A percentile compares a stretch with the other conserved stretches of the same genome.
These are phyloP conservation scores for Felis chaus DNA, from an alignment of 2,113 vertebrate genomes.

Conservation along the genomic window DNA sequence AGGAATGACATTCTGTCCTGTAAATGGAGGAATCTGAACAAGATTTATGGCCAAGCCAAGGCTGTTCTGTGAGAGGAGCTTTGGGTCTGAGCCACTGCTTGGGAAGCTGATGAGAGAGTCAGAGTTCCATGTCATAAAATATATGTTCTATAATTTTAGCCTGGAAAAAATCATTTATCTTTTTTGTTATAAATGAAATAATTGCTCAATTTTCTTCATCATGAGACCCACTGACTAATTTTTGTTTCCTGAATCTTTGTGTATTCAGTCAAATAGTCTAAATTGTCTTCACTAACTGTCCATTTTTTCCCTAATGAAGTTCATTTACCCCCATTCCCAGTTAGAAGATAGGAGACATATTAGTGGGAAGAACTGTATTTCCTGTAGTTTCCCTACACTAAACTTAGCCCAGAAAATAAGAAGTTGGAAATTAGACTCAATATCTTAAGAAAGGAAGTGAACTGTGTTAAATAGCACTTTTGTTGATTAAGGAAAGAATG, in stretches of 20 bases:
- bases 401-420: neutral
- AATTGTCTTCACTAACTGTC: neutral
- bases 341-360: neutral
- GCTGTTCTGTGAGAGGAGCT: neutral
- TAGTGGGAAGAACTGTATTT: neutral
- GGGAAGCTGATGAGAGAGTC: neutral
- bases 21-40: neutral
- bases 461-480: neutral
- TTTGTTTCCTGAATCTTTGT: neutral
- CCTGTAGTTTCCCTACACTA: neutral
- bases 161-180: neutral
- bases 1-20: neutral
- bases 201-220: neutral
- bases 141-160: neutral
- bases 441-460: neutral
- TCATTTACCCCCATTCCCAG: neutral
- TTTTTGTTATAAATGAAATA: slow-evolving; percentile 5
- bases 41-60: fast-evolving
- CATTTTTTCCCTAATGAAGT: neutral
- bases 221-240: neutral
- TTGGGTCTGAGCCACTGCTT: neutral
- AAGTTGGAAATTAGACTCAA: neutral
- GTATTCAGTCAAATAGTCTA: neutral
- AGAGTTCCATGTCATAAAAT: neutral
- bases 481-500: neutral